A percentile compares a stretch with the other conserved stretches of the same genome.
These are phyloP conservation scores for Panagrolaimus sp. DNA, from an alignment of 1,140 invertebrate genomes.

Conservation along the genomic window DNA sequence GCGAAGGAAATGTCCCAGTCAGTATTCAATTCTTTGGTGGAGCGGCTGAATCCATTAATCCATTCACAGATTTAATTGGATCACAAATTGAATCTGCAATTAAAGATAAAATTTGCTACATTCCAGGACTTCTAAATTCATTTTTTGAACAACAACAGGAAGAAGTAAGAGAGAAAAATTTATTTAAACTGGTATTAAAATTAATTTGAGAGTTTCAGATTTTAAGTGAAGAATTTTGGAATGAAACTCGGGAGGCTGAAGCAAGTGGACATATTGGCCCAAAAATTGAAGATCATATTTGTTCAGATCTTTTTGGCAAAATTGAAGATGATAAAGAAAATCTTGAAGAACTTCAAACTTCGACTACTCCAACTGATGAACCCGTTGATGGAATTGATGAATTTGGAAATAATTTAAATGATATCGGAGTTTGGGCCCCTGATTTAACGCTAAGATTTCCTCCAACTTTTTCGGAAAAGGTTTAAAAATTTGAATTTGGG, in stretches of 20 bases:
- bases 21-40: constrained; percentile 10
- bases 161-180: neutral
- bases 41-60: neutral
- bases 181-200: no score
- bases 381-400: constrained; percentile 37
- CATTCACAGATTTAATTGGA: neutral
- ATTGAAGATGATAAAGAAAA: neutral
- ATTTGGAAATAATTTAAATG: constrained; percentile 27
- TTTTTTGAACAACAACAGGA: constrained; percentile 13
- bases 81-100: neutral
- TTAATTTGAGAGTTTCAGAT: neutral
- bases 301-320: constrained; percentile 29
- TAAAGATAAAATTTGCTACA: neutral
- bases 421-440: constrained; percentile 30
- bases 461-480: constrained; percentile 43
- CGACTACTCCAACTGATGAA: constrained; percentile 15
- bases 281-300: constrained; percentile 5
- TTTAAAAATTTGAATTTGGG: constrained; percentile 17
- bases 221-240: neutral
- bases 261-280: neutral
- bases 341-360: neutral
- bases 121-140: neutral
- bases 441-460: constrained; percentile 47
- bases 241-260: neutral
- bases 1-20: constrained; percentile 5